Evolutionary conservation across 2,113 vertebrate genomes (phyloP).

Genomic region (Callithrix jacchus): DNA sequence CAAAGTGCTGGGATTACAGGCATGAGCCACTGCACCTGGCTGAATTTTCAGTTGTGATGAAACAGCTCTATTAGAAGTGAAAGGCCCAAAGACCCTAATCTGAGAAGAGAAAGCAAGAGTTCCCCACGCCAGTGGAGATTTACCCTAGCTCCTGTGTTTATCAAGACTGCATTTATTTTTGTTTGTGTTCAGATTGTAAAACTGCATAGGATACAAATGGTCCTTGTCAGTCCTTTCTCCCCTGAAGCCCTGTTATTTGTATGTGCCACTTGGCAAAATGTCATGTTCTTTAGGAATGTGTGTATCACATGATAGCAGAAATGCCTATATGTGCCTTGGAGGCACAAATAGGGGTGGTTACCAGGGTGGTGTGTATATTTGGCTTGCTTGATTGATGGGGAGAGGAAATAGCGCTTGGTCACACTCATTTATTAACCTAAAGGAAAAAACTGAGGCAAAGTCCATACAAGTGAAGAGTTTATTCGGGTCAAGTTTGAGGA

Average conservation of each 20-base stretch:
- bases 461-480: not conserved
- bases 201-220: fast-evolving
- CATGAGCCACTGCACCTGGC: too few relatives aligned
- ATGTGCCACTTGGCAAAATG: fast-evolving
- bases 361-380: not conserved
- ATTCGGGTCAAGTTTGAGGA: not conserved
- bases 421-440: not conserved
- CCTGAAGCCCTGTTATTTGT: not conserved
- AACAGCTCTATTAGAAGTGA: not conserved
- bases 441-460: not conserved
- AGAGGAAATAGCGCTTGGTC: not conserved
- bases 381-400: not conserved
- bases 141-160: not conserved
- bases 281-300: not conserved
- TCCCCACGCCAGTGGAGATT: not conserved
- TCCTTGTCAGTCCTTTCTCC: fast-evolving
- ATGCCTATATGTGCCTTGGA: too few relatives aligned
- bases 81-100: not conserved
- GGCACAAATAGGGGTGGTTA: not conserved
- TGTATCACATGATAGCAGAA: fast-evolving
- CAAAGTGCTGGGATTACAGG: too few relatives aligned
- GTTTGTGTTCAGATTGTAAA: not conserved
- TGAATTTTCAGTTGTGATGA: not conserved
- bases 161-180: not conserved
- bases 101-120: too few relatives aligned